Conservation (phyloP, 2,113 vertebrate genomes). For the Dipodomys ordii region DNA sequence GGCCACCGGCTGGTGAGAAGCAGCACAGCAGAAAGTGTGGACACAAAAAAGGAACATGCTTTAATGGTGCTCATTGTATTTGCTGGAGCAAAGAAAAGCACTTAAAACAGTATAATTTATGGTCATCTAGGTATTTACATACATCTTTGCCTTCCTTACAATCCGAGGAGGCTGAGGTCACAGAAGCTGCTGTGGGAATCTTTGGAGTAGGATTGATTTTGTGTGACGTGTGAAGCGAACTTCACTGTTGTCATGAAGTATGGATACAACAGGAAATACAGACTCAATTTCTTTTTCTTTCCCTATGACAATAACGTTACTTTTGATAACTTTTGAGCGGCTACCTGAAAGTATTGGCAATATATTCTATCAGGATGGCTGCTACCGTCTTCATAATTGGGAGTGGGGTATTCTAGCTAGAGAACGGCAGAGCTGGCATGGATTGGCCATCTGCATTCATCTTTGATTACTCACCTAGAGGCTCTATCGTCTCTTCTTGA, state of each 20-base stretch:
- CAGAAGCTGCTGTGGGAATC: neutral
- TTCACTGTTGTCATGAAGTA: constrained; percentile 63
- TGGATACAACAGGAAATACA: constrained; percentile 66
- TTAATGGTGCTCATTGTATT: neutral
- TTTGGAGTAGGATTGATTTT: neutral
- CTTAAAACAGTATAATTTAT: constrained; percentile 16
- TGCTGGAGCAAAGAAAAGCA: neutral
- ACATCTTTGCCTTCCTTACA: neutral
- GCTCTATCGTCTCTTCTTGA: neutral
- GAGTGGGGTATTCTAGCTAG: neutral
- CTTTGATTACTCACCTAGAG: neutral
- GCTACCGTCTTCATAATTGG: neutral
- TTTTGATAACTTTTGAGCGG: neutral
- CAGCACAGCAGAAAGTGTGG: rapidly evolving
- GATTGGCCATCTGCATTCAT: neutral
- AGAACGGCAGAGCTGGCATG: neutral
- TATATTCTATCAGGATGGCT: neutral
- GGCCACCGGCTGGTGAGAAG: neutral
- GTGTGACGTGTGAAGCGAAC: neutral
- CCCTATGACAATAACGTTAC: constrained; percentile 8
- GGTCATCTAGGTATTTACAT: neutral
- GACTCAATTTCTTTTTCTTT: neutral
- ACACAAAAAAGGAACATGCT: neutral
- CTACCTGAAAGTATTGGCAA: neutral
- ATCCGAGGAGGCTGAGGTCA: constrained; percentile 31